phyloP scores from a whole-genome alignment of 2,113 vertebrate species.

The Hyla sarda region DNA sequence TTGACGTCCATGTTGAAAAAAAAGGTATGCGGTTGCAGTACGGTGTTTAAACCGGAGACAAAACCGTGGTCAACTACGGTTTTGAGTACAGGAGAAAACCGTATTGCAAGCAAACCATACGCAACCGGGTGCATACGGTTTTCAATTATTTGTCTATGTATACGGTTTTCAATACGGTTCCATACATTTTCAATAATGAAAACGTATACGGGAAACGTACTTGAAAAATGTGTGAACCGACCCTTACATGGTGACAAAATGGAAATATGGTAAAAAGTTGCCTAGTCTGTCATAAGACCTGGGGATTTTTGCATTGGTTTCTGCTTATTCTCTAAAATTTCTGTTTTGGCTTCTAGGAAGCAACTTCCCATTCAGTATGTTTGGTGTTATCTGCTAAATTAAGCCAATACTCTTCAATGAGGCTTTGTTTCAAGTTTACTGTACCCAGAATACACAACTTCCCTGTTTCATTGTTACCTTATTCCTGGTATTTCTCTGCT shows the following conservation, averaged over 20 bases:
- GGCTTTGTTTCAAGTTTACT: neutral
- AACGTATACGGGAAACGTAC: too few species aligned
- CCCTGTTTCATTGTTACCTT: neutral
- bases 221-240: too few species aligned
- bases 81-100: too few species aligned
- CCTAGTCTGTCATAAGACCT: neutral
- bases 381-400: neutral
- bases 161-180: too few species aligned
- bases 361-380: neutral
- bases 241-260: neutral
- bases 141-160: too few species aligned
- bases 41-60: too few species aligned
- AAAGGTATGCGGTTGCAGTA: too few species aligned
- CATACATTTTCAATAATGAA: too few species aligned
- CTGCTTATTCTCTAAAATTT: neutral
- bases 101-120: too few species aligned
- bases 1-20: too few species aligned
- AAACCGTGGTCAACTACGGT: too few species aligned
- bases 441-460: neutral
- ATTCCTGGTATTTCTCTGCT: neutral
- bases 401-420: neutral
- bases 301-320: neutral
- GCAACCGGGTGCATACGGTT: too few species aligned
- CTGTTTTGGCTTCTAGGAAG: neutral
- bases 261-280: neutral